A percentile compares a stretch with the other conserved stretches of the same genome.
Conservation (phyloP, 2,113 vertebrate species). For the Ascaphus truei region DNA sequence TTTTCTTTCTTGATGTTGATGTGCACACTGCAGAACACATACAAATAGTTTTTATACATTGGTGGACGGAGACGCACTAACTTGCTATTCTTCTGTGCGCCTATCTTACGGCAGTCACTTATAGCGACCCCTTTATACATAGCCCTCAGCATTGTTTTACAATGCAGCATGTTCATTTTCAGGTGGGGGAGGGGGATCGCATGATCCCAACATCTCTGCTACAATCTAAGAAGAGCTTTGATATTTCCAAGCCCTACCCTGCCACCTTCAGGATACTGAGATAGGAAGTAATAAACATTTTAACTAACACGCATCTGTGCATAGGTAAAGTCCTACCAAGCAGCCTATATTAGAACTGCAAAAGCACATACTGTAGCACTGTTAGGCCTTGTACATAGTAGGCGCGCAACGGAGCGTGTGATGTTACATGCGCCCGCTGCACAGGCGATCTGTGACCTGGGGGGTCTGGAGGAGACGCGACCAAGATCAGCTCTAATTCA, state of each 20-base stretch:
- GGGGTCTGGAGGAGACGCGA: too few species aligned
- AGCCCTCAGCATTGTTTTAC: conserved; percentile 1
- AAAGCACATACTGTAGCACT: not conserved
- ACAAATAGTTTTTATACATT: not conserved
- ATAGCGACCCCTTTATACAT: not conserved
- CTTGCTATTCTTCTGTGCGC: not conserved
- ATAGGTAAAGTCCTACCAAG: not conserved
- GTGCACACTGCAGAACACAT: not conserved
- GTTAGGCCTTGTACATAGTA: too few species aligned
- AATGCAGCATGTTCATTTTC: not conserved
- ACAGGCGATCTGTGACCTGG: too few species aligned
- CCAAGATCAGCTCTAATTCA: too few species aligned
- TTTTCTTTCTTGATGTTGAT: too few species aligned
- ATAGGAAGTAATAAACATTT: not conserved
- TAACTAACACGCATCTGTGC: too few species aligned
- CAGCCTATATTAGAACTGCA: not conserved
- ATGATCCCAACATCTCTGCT: not conserved
- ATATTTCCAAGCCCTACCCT: conserved; percentile 31
- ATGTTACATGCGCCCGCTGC: too few species aligned
- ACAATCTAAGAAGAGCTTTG: not conserved
- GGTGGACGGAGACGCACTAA: not conserved
- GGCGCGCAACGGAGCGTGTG: too few species aligned
- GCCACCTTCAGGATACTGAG: conserved; percentile 30
- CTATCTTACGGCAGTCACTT: too few species aligned
- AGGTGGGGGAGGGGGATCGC: not conserved